phyloP scores from a whole-genome alignment of 2,888 invertebrate species.

The Drosophila heteroneura region DNA sequence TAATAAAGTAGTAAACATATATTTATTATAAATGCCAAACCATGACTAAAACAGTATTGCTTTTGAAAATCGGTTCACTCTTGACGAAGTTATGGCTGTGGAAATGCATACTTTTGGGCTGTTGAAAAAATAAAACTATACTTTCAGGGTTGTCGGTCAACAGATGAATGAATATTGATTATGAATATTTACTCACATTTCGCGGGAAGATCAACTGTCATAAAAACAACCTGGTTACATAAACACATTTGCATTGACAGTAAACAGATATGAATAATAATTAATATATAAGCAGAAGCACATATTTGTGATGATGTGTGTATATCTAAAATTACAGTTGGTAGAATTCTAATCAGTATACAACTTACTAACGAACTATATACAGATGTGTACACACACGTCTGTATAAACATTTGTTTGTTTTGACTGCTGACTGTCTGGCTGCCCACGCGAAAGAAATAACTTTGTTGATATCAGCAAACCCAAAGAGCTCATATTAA shows the following conservation, averaged over 20 bases:
- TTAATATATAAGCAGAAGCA: background rate
- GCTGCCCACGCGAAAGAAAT: conserved; percentile 20
- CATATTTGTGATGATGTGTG: background rate
- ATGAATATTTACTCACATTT: background rate
- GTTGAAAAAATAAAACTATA: background rate
- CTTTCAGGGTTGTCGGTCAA: conserved; percentile 10
- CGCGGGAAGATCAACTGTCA: background rate
- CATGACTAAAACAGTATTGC: background rate
- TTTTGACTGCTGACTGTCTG: conserved; percentile 32
- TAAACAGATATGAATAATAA: background rate
- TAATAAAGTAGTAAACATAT: background rate
- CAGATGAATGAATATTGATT: too few species aligned
- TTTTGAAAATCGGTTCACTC: background rate
- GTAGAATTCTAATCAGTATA: conserved; percentile 51
- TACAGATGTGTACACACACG: background rate
- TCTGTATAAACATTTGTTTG: conserved; percentile 28
- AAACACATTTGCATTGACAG: background rate
- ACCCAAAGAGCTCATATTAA: conserved; percentile 2
- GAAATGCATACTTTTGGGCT: conserved; percentile 31
- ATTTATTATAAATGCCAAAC: background rate
- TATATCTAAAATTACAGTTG: conserved; percentile 18
- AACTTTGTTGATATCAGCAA: conserved; percentile 1
- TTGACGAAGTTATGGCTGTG: background rate
- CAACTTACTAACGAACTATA: background rate
- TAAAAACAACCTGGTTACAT: background rate